Evolutionary conservation across 2,113 vertebrate species (phyloP).

Genomic region (Actenoides lindsayi): DNA sequence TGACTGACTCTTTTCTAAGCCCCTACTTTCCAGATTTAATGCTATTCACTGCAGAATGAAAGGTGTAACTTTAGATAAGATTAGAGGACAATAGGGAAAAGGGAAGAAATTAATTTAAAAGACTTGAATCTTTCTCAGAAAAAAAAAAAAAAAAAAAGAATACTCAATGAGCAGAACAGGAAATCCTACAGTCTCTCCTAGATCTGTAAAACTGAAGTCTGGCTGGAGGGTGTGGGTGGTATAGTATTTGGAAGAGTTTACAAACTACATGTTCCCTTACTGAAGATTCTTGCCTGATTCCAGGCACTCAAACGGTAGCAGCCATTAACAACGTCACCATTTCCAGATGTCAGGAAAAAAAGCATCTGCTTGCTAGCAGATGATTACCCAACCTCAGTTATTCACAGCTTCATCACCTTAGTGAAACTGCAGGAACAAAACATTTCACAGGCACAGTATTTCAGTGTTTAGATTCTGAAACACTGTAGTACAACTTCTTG

Average conservation of each 20-base stretch:
- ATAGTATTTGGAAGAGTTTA: conserved; percentile 21
- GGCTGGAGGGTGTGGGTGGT: neutral
- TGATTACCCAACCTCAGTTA: neutral
- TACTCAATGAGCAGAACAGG: neutral
- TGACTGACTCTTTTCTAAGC: neutral
- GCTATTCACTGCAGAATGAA: neutral
- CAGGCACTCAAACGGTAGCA: conserved; percentile 1
- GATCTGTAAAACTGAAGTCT: neutral
- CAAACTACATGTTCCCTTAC: neutral
- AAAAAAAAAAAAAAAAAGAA: neutral
- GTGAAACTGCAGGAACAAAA: neutral
- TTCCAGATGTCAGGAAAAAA: conserved; percentile 35
- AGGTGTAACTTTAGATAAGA: neutral
- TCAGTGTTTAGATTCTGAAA: neutral
- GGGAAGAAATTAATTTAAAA: conserved; percentile 6
- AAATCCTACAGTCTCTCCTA: conserved; percentile 3
- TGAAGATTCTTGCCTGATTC: conserved; percentile 13
- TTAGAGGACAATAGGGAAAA: neutral
- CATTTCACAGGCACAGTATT: neutral
- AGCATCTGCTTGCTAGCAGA: neutral
- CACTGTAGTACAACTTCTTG: neutral
- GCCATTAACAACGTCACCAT: neutral
- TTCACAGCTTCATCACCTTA: neutral
- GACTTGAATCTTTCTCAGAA: neutral
- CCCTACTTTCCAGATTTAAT: neutral